Evolutionary conservation across 2,113 vertebrate species (phyloP).

Genomic region (Heteronetta atricapilla): DNA sequence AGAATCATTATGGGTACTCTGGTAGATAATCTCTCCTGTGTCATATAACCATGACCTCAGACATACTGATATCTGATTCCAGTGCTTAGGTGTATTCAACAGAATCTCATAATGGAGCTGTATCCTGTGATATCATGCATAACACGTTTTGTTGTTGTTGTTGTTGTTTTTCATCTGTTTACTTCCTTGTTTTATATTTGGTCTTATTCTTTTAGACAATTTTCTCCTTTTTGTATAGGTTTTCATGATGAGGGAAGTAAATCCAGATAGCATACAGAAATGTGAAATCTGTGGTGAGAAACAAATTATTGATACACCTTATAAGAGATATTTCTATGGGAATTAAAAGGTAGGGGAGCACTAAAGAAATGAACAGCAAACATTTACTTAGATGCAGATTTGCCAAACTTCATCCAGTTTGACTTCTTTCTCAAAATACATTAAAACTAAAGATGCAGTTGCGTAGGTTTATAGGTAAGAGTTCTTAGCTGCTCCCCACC

Average conservation of each 20-base stretch:
- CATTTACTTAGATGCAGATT: not conserved
- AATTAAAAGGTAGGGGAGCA: not conserved
- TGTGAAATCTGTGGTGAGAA: not conserved
- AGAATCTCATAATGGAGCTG: not conserved
- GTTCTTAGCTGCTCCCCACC: not conserved
- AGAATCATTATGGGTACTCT: not conserved
- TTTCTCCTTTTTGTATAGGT: not conserved
- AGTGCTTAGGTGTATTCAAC: not conserved
- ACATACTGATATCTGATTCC: accelerated
- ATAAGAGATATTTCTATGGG: not conserved
- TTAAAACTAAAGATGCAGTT: not conserved
- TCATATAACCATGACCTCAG: too few relatives aligned
- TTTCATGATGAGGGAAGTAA: not conserved
- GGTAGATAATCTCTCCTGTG: not conserved
- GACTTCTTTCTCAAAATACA: not conserved
- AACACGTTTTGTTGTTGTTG: not conserved
- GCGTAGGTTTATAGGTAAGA: not conserved
- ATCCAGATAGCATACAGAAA: not conserved
- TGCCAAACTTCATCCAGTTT: not conserved
- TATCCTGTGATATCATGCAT: not conserved
- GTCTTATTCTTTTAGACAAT: not conserved
- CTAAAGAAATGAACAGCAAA: not conserved
- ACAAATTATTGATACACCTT: not conserved
- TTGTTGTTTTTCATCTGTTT: not conserved
- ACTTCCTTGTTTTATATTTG: not conserved